Conservation (phyloP, 2,797 vertebrate genomes). For the Bradypus variegatus region DNA sequence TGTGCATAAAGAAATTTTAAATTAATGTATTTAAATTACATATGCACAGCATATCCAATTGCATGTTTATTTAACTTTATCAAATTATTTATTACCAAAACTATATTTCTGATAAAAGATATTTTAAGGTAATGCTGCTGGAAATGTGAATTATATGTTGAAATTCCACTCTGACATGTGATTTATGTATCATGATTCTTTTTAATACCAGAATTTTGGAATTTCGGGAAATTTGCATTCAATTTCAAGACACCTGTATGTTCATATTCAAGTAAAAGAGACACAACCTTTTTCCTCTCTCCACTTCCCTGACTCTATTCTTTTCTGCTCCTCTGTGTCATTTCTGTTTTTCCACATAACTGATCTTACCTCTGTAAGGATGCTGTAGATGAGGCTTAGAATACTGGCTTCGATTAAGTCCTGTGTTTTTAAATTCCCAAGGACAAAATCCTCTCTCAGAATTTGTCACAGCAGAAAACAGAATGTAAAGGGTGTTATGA, state of each 20-base stretch:
- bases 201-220: background rate
- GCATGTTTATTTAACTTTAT: background rate
- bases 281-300: background rate
- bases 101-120: conserved; percentile 27
- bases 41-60: background rate
- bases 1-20: background rate
- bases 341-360: background rate
- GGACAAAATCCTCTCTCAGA: background rate
- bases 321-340: background rate
- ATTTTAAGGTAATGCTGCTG: background rate
- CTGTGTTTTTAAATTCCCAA: background rate
- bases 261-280: fast-evolving
- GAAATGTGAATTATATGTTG: conserved; percentile 39
- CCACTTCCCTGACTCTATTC: too few species aligned
- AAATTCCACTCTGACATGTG: background rate
- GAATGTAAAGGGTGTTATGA: background rate
- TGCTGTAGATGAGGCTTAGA: background rate
- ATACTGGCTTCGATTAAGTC: background rate
- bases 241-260: too few species aligned
- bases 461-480: background rate
- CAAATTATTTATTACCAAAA: conserved; percentile 30
- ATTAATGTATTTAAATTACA: background rate
- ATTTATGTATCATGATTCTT: background rate
- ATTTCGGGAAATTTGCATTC: background rate
- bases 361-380: background rate